phyloP scores from a whole-genome alignment of 2,797 vertebrate species.

The Semotilus atromaculatus region DNA sequence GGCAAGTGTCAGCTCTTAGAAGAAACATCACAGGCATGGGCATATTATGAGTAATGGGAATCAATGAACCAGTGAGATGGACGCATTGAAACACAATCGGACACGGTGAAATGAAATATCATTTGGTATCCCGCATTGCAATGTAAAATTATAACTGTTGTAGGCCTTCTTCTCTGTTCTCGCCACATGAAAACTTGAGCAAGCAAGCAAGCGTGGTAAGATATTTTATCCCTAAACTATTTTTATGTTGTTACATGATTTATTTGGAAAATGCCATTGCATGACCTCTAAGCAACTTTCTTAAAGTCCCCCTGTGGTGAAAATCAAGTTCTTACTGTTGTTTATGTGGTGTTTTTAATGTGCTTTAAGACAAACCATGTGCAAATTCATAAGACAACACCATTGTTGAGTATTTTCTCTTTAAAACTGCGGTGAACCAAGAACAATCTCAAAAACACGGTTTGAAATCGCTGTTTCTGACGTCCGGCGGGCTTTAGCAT shows the following conservation, averaged over 20 bases:
- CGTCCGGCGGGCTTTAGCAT: too few relatives aligned
- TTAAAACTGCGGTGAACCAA: too few relatives aligned
- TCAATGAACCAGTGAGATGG: constrained; percentile 18
- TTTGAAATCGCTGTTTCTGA: too few relatives aligned
- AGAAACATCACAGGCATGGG: constrained; percentile 14
- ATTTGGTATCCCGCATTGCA: not conserved
- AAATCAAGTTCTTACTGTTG: too few relatives aligned
- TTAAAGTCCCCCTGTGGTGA: too few relatives aligned
- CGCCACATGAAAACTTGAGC: not conserved
- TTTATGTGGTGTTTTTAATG: too few relatives aligned
- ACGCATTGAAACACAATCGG: not conserved
- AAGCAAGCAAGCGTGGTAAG: not conserved
- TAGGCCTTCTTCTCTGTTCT: not conserved
- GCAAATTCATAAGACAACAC: too few relatives aligned
- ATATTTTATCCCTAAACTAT: not conserved
- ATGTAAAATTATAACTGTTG: not conserved
- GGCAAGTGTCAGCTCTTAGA: constrained; percentile 32
- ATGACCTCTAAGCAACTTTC: not conserved
- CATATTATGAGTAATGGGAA: constrained; percentile 32
- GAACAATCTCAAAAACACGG: too few relatives aligned
- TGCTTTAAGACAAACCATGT: too few relatives aligned
- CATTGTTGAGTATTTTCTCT: too few relatives aligned
- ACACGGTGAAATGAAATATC: constrained; percentile 9
- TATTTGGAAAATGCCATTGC: not conserved
- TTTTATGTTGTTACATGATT: not conserved